Conservation (phyloP, 2,797 vertebrate species). For the Garrulus glandarius region DNA sequence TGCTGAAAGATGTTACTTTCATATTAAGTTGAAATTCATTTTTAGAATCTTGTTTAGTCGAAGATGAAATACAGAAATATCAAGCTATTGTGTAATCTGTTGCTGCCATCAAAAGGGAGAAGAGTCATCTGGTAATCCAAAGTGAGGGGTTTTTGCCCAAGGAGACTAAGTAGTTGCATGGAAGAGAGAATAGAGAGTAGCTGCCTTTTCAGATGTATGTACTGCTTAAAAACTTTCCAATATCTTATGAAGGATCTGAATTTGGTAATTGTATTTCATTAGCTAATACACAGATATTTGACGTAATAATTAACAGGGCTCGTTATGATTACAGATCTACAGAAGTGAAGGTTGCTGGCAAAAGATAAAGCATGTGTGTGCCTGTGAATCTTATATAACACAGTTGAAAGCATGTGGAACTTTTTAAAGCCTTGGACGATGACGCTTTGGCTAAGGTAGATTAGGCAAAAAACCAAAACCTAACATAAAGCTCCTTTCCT, state of each 20-base stretch:
- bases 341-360: neutral
- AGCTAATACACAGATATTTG: neutral
- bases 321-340: neutral
- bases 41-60: neutral
- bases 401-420: accelerated
- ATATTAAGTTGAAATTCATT: neutral
- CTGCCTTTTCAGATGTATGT: neutral
- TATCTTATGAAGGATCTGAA: neutral
- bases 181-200: neutral
- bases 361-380: neutral
- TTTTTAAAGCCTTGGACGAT: neutral
- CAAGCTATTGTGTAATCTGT: neutral
- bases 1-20: neutral
- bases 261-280: neutral
- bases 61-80: neutral
- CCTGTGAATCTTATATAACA: neutral
- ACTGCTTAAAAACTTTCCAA: neutral
- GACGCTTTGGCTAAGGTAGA: neutral
- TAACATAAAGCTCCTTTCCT: neutral
- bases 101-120: neutral
- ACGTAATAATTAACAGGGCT: neutral
- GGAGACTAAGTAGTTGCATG: neutral
- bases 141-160: neutral
- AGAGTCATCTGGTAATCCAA: neutral
- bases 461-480: neutral